Conservation (phyloP, 35 echinoderm and acorn worm species). For the Ptychodera flava region DNA sequence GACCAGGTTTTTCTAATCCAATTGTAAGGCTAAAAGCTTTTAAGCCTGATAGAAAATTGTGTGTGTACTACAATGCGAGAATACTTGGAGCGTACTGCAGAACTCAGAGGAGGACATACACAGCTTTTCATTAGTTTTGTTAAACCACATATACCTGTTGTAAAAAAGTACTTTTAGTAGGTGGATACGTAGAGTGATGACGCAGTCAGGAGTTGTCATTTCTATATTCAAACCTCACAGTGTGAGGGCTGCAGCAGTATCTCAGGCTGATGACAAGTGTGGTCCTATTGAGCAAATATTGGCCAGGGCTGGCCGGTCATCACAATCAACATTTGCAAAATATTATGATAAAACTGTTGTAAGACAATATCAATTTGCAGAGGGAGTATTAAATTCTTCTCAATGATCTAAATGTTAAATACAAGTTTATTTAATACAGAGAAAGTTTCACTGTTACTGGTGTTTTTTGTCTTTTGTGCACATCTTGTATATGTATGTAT, state of each 20-base stretch:
- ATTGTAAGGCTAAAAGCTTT: conserved; percentile 24
- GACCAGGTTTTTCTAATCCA: conserved; percentile 10
- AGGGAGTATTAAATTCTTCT: conserved; percentile 34
- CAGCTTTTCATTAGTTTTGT: conserved; percentile 29
- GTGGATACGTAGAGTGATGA: conserved; percentile 3
- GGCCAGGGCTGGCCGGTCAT: background rate
- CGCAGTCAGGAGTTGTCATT: background rate
- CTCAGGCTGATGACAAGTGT: background rate
- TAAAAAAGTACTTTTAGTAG: conserved; percentile 3
- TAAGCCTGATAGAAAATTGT: conserved; percentile 8
- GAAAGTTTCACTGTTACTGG: no score
- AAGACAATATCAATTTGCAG: conserved; percentile 16
- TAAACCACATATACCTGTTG: conserved; percentile 13
- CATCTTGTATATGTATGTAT: background rate
- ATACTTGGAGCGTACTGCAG: background rate
- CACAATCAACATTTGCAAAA: background rate
- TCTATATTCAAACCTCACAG: conserved; percentile 12
- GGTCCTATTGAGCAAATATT: conserved; percentile 16
- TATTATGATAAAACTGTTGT: background rate
- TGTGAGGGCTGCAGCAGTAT: conserved; percentile 8
- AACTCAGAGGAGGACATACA: background rate
- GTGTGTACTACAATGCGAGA: background rate
- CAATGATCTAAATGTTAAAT: no score
- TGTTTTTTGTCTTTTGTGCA: no score
- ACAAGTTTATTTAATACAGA: no score